These are phyloP conservation scores for Uloborus diversus DNA, from an alignment of 1,140 invertebrate species.

Conservation along the genomic window DNA sequence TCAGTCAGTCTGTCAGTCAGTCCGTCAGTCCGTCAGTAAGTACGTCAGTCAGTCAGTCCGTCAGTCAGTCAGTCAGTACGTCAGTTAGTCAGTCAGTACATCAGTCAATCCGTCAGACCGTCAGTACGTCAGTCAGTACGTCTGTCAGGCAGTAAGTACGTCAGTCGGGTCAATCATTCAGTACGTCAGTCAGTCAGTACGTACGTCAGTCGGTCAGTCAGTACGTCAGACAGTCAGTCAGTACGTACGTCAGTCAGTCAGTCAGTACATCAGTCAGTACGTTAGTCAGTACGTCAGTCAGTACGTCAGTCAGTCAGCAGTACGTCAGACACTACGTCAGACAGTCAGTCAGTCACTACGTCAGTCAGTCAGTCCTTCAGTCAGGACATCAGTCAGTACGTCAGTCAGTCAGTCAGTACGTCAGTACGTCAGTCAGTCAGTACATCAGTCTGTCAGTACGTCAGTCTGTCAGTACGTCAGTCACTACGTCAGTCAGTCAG, in stretches of 20 bases:
- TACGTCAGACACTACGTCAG: neutral
- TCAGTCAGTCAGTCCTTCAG: neutral
- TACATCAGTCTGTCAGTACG: neutral
- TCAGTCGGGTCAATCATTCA: neutral
- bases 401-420: neutral
- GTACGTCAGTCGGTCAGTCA: neutral
- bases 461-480: neutral
- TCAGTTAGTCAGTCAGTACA: neutral
- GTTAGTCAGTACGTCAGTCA: neutral
- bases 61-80: neutral
- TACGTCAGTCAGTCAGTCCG: neutral
- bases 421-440: neutral
- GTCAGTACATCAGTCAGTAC: neutral
- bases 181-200: neutral
- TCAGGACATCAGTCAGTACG: neutral
- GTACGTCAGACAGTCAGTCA: neutral
- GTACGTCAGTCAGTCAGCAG: neutral
- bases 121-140: neutral
- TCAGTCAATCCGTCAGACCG: neutral
- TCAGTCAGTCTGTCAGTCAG: neutral
- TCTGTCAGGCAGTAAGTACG: neutral
- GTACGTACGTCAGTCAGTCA: neutral
- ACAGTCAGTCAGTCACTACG: neutral
- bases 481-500: neutral
- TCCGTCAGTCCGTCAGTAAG: neutral